Percentiles rank a stretch among this genome's conserved stretches.
phyloP scores from a whole-genome alignment of 2,797 vertebrate genomes.

The Sorex maritimensis region DNA sequence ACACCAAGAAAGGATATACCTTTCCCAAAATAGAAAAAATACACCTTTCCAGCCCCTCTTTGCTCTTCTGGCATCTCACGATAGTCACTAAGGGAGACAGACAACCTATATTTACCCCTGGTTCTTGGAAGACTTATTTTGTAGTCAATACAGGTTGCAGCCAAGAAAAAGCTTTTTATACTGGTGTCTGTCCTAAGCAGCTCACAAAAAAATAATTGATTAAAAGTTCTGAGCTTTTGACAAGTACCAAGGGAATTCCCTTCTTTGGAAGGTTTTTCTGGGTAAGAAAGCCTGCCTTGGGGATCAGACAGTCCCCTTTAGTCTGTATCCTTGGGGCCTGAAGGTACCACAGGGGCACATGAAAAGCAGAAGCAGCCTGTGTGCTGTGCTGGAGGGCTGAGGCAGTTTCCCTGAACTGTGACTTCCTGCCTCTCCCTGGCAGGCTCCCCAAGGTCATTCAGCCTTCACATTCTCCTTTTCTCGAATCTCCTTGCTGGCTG shows the following conservation, averaged over 20 bases:
- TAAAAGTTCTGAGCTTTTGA: conserved; percentile 44
- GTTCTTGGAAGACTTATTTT: too few species aligned
- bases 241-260: background rate
- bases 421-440: background rate
- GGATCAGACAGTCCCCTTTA: background rate
- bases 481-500: background rate
- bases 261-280: conserved; percentile 16
- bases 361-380: background rate
- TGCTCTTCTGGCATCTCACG: background rate
- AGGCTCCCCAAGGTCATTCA: background rate
- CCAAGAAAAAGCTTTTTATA: conserved; percentile 29
- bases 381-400: background rate
- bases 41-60: too few species aligned
- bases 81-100: background rate
- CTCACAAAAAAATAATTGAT: conserved; percentile 10
- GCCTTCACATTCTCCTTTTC: background rate
- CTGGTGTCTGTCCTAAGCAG: background rate
- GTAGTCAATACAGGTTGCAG: background rate
- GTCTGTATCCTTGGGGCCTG: background rate
- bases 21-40: too few species aligned
- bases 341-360: background rate
- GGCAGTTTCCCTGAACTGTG: background rate
- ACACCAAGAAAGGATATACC: too few species aligned
- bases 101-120: too few species aligned
- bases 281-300: background rate